Conservation (phyloP, 2,797 vertebrate species). For the Distichodus sexfasciatus region DNA sequence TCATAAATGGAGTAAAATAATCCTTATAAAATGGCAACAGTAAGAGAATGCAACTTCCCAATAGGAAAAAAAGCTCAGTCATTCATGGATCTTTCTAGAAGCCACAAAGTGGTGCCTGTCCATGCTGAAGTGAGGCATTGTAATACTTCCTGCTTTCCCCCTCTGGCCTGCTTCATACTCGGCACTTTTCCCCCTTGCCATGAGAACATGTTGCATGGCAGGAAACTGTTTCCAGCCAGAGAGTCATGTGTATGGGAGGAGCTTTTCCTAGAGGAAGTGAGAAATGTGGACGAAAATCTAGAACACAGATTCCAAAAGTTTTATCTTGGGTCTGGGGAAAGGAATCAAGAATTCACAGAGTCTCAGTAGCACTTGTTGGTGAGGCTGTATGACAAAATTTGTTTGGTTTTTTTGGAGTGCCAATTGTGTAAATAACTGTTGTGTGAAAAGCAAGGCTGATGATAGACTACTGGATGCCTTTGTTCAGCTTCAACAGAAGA, state of each 20-base stretch:
- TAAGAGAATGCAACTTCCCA: background rate
- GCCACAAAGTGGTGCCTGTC: slow-evolving; percentile 19
- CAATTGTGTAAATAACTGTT: too few species aligned
- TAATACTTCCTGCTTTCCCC: slow-evolving; percentile 32
- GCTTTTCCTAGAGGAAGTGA: slow-evolving; percentile 12
- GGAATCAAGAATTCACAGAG: too few species aligned
- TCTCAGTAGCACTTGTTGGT: background rate
- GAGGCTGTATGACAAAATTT: background rate
- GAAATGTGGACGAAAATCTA: background rate
- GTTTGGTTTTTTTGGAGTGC: too few species aligned
- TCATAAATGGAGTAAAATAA: background rate
- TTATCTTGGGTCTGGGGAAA: background rate
- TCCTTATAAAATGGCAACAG: background rate
- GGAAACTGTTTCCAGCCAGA: slow-evolving; percentile 14
- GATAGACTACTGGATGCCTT: too few species aligned
- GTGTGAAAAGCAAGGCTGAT: too few species aligned
- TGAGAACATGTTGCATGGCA: slow-evolving; percentile 35
- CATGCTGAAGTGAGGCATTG: slow-evolving; percentile 35
- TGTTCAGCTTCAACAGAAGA: too few species aligned
- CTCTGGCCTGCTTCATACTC: slow-evolving; percentile 16
- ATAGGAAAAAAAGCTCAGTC: background rate
- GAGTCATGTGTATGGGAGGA: slow-evolving; percentile 17
- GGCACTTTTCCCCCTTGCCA: slow-evolving; percentile 9
- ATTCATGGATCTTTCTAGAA: slow-evolving; percentile 16
- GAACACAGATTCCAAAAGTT: background rate